Evolutionary conservation across 2,888 invertebrate species (phyloP).

Genomic region (Spilarctia lutea): DNA sequence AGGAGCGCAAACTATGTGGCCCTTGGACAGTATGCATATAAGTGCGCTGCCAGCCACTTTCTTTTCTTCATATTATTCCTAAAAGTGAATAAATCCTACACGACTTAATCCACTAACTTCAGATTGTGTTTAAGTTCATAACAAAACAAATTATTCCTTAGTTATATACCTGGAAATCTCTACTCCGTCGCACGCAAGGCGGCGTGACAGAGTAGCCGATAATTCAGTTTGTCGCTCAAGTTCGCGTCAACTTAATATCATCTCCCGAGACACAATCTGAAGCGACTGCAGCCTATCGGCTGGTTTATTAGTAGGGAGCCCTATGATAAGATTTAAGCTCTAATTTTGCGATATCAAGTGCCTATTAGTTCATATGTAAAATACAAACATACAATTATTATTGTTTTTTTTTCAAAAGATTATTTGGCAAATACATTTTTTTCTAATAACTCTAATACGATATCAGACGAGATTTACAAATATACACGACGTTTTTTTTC

Average conservation of each 20-base stretch:
- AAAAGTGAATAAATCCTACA: not conserved
- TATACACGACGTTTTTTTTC: too few species aligned
- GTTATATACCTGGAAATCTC: not conserved
- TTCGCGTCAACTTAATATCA: conserved; percentile 25
- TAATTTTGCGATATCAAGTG: not conserved
- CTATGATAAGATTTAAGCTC: not conserved
- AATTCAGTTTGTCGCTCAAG: conserved; percentile 30
- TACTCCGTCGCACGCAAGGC: not conserved
- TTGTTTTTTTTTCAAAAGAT: not conserved
- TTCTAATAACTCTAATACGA: too few species aligned
- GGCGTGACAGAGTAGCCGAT: conserved; percentile 15
- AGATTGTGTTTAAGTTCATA: not conserved
- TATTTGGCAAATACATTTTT: too few species aligned
- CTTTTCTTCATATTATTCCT: too few species aligned
- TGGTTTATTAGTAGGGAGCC: conserved; percentile 14
- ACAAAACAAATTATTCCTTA: not conserved
- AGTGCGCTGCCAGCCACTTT: too few species aligned
- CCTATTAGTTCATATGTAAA: not conserved
- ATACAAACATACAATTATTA: too few species aligned
- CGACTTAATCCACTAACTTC: not conserved
- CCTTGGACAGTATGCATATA: too few species aligned
- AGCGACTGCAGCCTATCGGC: conserved; percentile 10
- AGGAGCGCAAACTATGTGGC: too few species aligned
- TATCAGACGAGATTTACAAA: too few species aligned
- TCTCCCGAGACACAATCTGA: conserved; percentile 20